Conservation (phyloP, 2,797 vertebrate genomes). For the Chelmon rostratus region DNA sequence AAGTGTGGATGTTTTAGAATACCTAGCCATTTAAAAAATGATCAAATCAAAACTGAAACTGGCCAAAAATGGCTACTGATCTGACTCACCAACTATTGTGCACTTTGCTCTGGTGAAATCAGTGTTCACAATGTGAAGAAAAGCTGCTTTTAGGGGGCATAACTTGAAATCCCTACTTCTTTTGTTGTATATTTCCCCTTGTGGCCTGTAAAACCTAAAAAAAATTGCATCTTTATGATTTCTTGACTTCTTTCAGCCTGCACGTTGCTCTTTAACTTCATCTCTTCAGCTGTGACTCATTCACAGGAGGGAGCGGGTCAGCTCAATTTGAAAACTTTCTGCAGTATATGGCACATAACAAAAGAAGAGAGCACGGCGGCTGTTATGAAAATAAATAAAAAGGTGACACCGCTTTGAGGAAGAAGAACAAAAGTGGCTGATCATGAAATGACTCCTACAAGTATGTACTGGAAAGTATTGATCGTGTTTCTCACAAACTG, state of each 20-base stretch:
- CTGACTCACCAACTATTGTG: background rate
- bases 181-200: background rate
- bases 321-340: background rate
- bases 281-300: background rate
- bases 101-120: background rate
- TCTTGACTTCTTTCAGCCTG: background rate
- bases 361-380: background rate
- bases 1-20: constrained; percentile 1
- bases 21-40: background rate
- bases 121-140: background rate
- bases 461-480: background rate
- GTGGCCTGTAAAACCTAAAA: background rate
- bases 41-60: background rate
- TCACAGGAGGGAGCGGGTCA: background rate
- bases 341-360: background rate
- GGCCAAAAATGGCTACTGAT: background rate
- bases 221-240: background rate
- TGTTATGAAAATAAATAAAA: constrained; percentile 17
- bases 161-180: background rate
- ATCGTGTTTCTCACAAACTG: constrained; percentile 18
- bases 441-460: background rate
- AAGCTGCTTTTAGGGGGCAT: background rate
- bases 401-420: background rate
- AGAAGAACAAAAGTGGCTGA: background rate
- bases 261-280: background rate